Evolutionary conservation across 2,113 vertebrate species (phyloP), one percentile per base, ranked within the genome.

Genomic region (Taxidea taxus): DNA sequence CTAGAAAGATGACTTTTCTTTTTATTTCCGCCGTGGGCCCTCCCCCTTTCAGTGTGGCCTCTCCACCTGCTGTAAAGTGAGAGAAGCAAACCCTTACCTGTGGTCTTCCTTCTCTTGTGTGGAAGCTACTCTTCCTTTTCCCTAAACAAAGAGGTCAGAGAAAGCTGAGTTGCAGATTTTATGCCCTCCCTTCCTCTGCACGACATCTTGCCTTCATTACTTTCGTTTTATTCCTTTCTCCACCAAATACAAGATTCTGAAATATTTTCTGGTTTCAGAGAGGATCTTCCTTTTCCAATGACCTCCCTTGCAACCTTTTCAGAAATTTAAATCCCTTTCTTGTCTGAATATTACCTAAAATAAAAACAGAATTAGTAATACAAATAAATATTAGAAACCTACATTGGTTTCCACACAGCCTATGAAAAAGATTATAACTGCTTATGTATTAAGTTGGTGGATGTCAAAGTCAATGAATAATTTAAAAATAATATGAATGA

Each of bases 351-450:
- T 68, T 97, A 49, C 70, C 29, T 42, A 90, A 89, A 86, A 84
- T 88, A 78, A 94, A 95, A 78, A 91, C 20, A 42, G 70, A 72
- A 70, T 94, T 58, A 90, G 92, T 16, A 97, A 64, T 47, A 77
- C 68, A 68, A 89, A 80, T 60, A 82, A 91, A 91, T 74, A 68
- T 18, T 84, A 25, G 87, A 97, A 87, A 75, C 23, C 49, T 75
- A 90, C 51, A 18, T 44, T 39, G 39, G 90, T 87, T 82, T 20
- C 58, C 49, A 27, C 27, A 37, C 70, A 91, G 77, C 90, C 37
- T 34, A 16, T 27, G 34, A 51, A 58, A 42, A 64, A 51, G 15
- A 75, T 87, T 60, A 14, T 29, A 58, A 49, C 34, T 78, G 37
- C 60, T 74, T 87, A 49, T 75, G 89, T 92, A 49, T 54, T 51